A percentile compares a stretch with the other conserved stretches of the same genome.
Conservation (phyloP, 2,113 vertebrate genomes). For the Tetrao urogallus region DNA sequence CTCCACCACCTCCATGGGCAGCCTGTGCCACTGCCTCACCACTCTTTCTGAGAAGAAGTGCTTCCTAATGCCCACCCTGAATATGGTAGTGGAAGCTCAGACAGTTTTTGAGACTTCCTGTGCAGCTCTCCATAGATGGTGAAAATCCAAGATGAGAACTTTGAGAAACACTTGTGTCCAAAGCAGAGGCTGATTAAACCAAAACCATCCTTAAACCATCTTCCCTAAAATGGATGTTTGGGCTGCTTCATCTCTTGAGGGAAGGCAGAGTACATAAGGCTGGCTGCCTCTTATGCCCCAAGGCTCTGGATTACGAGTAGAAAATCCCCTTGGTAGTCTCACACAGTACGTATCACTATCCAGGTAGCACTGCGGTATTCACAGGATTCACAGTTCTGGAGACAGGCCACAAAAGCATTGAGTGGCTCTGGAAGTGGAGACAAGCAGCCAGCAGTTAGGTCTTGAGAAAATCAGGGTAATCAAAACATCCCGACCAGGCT, state of each 20-base stretch:
- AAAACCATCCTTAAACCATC: no score
- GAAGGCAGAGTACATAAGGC: background rate
- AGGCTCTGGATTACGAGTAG: background rate
- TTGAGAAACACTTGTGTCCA: background rate
- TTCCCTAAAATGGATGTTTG: background rate
- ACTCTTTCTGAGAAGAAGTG: no score
- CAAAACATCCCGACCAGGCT: background rate
- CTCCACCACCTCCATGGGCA: no score
- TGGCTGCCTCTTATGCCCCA: background rate
- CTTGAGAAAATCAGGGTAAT: background rate
- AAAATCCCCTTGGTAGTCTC: background rate
- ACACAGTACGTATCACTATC: rapidly evolving
- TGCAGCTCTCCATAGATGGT: background rate
- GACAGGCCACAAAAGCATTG: rapidly evolving
- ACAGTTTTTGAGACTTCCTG: background rate
- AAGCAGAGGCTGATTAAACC: background rate
- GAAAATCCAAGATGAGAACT: background rate
- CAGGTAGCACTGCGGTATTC: background rate
- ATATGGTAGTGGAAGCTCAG: background rate
- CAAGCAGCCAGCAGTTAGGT: background rate
- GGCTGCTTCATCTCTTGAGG: background rate
- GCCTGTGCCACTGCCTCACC: no score
- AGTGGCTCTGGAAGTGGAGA: background rate
- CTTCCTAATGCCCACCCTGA: no score
- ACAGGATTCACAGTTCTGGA: background rate